A percentile compares a stretch with the other conserved stretches of the same genome.
Conservation (phyloP, 1,140 invertebrate genomes). For the Aplysia californica region DNA sequence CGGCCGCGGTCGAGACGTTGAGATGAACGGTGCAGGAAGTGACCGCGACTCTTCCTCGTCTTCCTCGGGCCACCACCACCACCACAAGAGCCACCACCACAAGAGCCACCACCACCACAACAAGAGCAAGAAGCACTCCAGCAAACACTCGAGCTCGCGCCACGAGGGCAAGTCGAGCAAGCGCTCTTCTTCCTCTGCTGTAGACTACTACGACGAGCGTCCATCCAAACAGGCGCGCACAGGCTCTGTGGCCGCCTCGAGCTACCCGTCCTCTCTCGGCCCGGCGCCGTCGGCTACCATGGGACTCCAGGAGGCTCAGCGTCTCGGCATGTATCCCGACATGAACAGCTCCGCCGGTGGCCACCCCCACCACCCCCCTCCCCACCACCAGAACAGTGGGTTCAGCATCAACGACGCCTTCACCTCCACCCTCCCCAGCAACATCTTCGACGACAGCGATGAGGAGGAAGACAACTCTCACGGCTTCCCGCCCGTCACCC, state of each 20-base stretch:
- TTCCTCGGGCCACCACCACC: background rate
- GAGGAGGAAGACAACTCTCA: constrained; percentile 11
- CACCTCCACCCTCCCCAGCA: constrained; percentile 21
- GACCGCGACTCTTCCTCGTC: background rate
- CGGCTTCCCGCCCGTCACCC: background rate
- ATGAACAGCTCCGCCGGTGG: background rate
- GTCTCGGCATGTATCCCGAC: background rate
- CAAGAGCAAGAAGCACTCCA: constrained; percentile 16
- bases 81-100: constrained; percentile 13
- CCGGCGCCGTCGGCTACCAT: background rate
- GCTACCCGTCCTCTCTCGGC: background rate
- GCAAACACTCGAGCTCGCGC: constrained; percentile 4
- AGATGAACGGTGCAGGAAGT: no score
- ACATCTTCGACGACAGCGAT: constrained; percentile 27
- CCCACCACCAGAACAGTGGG: constrained; percentile 21
- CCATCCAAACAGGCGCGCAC: no score
- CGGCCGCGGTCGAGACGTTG: no score
- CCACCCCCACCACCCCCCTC: no score
- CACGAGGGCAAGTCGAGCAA: constrained; percentile 21
- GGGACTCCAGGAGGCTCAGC: background rate
- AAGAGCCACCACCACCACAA: constrained; percentile 22
- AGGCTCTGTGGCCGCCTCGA: no score
- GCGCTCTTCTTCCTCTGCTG: background rate
- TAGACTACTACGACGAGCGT: constrained; percentile 16
- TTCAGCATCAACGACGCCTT: constrained; percentile 30